These are phyloP conservation scores for Latheticus oryzae DNA, from an alignment of 2,888 invertebrate species.

Conservation along the genomic window DNA sequence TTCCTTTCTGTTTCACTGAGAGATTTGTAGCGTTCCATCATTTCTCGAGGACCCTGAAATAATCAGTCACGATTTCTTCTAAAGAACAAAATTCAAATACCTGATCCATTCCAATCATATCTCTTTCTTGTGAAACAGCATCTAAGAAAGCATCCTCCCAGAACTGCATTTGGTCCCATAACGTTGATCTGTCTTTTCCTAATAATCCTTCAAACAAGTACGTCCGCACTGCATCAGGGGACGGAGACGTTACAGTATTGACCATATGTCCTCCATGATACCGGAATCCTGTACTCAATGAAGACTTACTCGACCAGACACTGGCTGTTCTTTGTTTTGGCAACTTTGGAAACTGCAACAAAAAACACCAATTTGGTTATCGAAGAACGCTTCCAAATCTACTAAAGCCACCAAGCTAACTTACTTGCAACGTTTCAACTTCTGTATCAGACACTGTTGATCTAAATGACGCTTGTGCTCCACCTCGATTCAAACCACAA, in stretches of 20 bases:
- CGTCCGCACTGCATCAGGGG: slow-evolving; percentile 88
- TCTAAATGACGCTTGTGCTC: slow-evolving; percentile 80
- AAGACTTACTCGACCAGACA: slow-evolving; percentile 93
- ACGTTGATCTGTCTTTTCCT: slow-evolving; percentile 83
- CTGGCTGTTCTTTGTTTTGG: slow-evolving; percentile 86
- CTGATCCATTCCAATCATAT: slow-evolving; percentile 97
- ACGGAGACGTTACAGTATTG: slow-evolving; percentile 86
- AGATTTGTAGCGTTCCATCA: slow-evolving; percentile 98
- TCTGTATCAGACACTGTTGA: slow-evolving; percentile 96
- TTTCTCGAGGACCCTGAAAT: slow-evolving; percentile 87
- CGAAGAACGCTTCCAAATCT: slow-evolving; percentile 5
- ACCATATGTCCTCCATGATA: slow-evolving; percentile 89
- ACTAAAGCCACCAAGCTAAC: slow-evolving; percentile 57
- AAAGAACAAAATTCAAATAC: slow-evolving; percentile 8
- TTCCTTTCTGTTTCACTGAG: slow-evolving; percentile 93
- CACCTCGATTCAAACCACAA: slow-evolving; percentile 78
- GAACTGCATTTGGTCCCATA: slow-evolving; percentile 99
- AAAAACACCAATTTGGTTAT: slow-evolving; percentile 36
- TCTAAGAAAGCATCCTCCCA: slow-evolving; percentile 99
- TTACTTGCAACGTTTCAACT: slow-evolving; percentile 89
- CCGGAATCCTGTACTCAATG: slow-evolving; percentile 85
- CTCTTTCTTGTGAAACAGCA: slow-evolving; percentile 96
- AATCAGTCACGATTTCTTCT: too few species aligned
- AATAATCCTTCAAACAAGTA: slow-evolving; percentile 91
- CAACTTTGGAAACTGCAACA: slow-evolving; percentile 74